Conservation (phyloP, 2,113 vertebrate species). For the Periophthalmodon schlosseri region DNA sequence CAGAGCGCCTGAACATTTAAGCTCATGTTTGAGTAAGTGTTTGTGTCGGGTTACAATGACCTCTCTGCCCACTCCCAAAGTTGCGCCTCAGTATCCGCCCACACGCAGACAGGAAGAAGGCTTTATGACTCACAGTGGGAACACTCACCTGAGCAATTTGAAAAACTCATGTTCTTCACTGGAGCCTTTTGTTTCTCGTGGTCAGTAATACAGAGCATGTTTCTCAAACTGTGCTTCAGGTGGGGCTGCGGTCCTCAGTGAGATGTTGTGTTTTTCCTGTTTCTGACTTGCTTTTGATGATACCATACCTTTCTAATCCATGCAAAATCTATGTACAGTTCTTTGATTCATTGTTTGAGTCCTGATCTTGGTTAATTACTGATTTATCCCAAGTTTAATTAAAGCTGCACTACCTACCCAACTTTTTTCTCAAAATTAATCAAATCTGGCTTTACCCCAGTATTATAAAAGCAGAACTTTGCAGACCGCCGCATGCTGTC, state of each 20-base stretch:
- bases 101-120: constrained; percentile 19
- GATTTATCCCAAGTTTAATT: neutral
- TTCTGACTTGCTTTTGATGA: neutral
- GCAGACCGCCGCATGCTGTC: too few species aligned
- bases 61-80: constrained; percentile 32
- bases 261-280: neutral
- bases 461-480: too few species aligned
- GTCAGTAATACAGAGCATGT: neutral
- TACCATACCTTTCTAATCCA: neutral
- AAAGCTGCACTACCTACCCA: too few species aligned
- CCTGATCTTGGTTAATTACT: neutral
- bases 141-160: constrained; percentile 6
- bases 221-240: neutral
- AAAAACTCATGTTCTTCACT: neutral
- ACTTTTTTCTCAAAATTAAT: too few species aligned
- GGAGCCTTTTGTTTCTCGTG: neutral
- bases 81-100: constrained; percentile 13
- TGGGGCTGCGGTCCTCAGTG: neutral
- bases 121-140: constrained; percentile 14
- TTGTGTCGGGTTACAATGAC: constrained; percentile 31
- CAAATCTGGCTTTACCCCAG: too few species aligned
- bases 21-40: constrained; percentile 10
- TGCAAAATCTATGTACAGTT: too few species aligned
- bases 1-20: neutral
- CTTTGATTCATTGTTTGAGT: neutral